Evolutionary conservation across 2,888 invertebrate genomes (phyloP).

Genomic region (Gari tellinella): DNA sequence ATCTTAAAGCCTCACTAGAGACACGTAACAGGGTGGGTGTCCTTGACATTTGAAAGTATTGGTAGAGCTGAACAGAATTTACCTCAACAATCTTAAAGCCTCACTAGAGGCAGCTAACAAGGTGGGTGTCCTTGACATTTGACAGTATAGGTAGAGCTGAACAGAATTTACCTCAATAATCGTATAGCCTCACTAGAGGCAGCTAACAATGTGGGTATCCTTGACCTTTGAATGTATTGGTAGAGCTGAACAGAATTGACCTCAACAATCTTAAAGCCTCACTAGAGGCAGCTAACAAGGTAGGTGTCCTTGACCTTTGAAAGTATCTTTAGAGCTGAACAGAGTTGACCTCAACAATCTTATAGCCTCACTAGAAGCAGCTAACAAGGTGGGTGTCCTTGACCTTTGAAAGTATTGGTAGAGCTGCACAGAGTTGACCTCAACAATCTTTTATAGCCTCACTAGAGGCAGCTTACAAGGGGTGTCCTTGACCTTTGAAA

Average conservation of each 20-base stretch:
- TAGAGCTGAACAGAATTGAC: constrained; percentile 78
- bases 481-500: too few relatives aligned
- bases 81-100: constrained; percentile 74
- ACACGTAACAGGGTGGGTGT: too few relatives aligned
- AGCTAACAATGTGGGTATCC: constrained; percentile 81
- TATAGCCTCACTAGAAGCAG: constrained; percentile 77
- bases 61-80: constrained; percentile 77
- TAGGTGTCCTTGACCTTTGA: too few relatives aligned
- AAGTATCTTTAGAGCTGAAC: constrained; percentile 78
- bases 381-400: constrained; percentile 82
- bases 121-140: too few relatives aligned
- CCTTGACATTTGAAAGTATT: too few relatives aligned
- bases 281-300: constrained; percentile 80
- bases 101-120: constrained; percentile 80
- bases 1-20: too few relatives aligned
- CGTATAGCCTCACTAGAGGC: constrained; percentile 78
- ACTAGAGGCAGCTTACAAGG: too few relatives aligned
- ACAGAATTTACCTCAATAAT: constrained; percentile 73
- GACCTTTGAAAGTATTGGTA: too few relatives aligned
- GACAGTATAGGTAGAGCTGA: constrained; percentile 79
- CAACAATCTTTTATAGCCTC: too few relatives aligned
- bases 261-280: constrained; percentile 74
- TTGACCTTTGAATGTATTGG: too few relatives aligned
- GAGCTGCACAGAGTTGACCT: too few relatives aligned
- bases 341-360: constrained; percentile 75